Base-by-base conservation (phyloP, 2,797 vertebrate species). In the Rhabdophis nuchalis region DNA sequence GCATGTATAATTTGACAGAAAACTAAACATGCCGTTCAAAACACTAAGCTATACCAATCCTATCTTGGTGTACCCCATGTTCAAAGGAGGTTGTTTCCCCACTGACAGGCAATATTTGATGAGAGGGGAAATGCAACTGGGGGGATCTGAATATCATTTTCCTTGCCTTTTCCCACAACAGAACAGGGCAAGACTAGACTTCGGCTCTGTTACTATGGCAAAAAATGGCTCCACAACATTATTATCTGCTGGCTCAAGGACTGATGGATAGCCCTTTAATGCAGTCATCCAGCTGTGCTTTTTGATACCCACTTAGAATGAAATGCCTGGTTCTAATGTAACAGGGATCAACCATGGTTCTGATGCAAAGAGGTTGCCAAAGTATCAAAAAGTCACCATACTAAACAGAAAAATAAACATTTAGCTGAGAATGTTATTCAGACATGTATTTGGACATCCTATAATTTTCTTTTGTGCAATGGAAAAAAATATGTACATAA, bases 311-410 rank as follows among this genome's bases (percentile, higher is more conserved):
- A 95, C 94, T 85, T 60, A 92, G 85, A 46, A 25, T 46, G 20
- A 46, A 90, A 95, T 87, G 85, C 91, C 89, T 93, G 93, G 94
- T 92, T 96, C 93, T 94, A 94, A 93, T n/a, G 88, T 89, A 94
- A 60, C 86, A 36, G 2, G 36, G 25, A 61, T 95, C 91, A 93
- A 61, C 89, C 86, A 90, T 90, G 87, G 61, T 93, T 95, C 96
- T 96, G 95, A 96, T 95, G 96, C 95, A 92, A 95, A 95, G 94
- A 96, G 93, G 94, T 93, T 96, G 97, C 96, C 85, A 0, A 92
- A 92, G 46, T 25, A 77, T 92, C 96, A 91, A 86, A 92, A 96
- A 94, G 93, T 93, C 95, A 88, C 94, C 94, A 86, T 89, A 52
- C 56, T 86, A 32, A 95, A 95, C 58, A 89, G 95, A 82, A 32